Evolutionary conservation across 1,140 invertebrate species (phyloP), one percentile per base, ranked within the genome.

Genomic region (Nixonia krombeini): DNA sequence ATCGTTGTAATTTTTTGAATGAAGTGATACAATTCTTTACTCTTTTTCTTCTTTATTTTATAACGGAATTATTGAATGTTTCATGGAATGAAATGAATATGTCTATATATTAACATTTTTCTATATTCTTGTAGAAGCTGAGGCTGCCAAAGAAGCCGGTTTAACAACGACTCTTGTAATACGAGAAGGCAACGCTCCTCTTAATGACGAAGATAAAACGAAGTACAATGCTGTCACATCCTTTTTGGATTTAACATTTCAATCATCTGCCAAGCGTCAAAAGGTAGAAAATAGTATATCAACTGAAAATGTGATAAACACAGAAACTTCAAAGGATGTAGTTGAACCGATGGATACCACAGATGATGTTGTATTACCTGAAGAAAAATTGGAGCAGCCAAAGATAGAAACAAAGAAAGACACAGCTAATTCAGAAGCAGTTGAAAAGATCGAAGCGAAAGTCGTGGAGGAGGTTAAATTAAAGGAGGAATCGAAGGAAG

Each of bases 71-170:
- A n/a, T n/a, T n/a, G n/a, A n/a, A n/a, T n/a, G n/a, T n/a, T n/a
- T n/a, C n/a, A n/a, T n/a, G n/a, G n/a, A n/a, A n/a, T n/a, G n/a
- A n/a, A n/a, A n/a, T n/a, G n/a, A n/a, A n/a, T n/a, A n/a, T n/a
- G n/a, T n/a, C n/a, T n/a, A n/a, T n/a, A n/a, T n/a, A n/a, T n/a
- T n/a, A n/a, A n/a, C n/a, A n/a, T n/a, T n/a, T n/a, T n/a, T n/a
- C n/a, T n/a, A n/a, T n/a, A 21, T 21, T 53, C 47, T 75, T 84
- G 45, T 78, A 94, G 95, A 96, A 85, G 94, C 91, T 0, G 87
- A 89, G 76, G 95, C 95, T 69, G 95, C 95, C 2, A 87, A 86
- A 21, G 82, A 85, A 33, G 92, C 93, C 1, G 94, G 94, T 5
- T 68, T 96, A 40, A 84, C 87, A 26, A 84, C 88, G 15, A 84